These are phyloP conservation scores for Drosophila kohkoa DNA, from an alignment of 1,140 invertebrate species.

Conservation along the genomic window DNA sequence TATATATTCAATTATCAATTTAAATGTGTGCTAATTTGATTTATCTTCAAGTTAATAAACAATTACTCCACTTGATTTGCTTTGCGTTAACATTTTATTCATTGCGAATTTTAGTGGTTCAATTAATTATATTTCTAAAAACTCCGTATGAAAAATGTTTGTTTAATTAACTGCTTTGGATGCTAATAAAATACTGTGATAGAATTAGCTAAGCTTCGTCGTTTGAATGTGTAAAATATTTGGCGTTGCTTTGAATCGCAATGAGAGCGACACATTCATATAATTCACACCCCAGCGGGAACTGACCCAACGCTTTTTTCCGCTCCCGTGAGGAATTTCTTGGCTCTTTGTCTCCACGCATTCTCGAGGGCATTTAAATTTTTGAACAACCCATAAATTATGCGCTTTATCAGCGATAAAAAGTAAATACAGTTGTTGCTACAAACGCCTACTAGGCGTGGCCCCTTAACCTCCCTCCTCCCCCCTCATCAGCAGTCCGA, in stretches of 20 bases:
- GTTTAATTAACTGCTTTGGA: background rate
- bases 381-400: constrained; percentile 81
- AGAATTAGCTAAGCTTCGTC: background rate
- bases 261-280: constrained; percentile 6
- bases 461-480: background rate
- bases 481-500: background rate
- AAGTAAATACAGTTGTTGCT: constrained; percentile 82
- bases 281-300: constrained; percentile 32
- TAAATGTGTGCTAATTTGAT: constrained; percentile 24
- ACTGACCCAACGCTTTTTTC: constrained; percentile 37
- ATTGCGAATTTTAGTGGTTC: too few relatives aligned
- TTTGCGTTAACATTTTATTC: background rate
- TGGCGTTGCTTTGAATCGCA: constrained; percentile 34
- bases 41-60: constrained; percentile 12
- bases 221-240: constrained; percentile 28
- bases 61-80: background rate
- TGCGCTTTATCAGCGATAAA: constrained; percentile 83
- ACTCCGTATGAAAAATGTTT: too few relatives aligned
- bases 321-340: constrained; percentile 42
- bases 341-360: constrained; percentile 65
- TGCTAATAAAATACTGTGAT: background rate
- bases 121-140: too few relatives aligned
- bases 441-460: constrained; percentile 76
- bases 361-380: constrained; percentile 81
- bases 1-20: constrained; percentile 38